Conservation (phyloP, 2,888 invertebrate species). For the Keiferia lycopersicella region DNA sequence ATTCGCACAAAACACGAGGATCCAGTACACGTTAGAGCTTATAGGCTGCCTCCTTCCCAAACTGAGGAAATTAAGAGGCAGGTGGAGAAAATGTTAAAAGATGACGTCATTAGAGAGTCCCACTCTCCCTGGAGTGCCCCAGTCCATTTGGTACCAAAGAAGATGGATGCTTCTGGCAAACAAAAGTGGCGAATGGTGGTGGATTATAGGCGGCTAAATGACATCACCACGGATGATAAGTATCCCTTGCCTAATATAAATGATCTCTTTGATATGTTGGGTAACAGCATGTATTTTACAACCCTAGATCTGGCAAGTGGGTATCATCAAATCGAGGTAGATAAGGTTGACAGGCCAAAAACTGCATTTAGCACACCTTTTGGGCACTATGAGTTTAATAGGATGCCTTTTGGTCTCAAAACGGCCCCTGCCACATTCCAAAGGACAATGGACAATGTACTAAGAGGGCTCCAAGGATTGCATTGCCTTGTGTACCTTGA, state of each 20-base stretch:
- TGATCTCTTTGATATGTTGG: constrained; percentile 7
- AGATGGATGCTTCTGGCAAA: constrained; percentile 33
- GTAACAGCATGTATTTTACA: constrained; percentile 30
- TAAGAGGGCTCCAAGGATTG: constrained; percentile 35
- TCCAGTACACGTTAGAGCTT: constrained; percentile 14
- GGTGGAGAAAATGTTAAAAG: constrained; percentile 33
- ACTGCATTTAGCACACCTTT: constrained; percentile 32
- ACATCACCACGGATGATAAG: constrained; percentile 29
- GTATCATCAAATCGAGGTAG: constrained; percentile 34
- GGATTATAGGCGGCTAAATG: constrained; percentile 48
- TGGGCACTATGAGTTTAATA: constrained; percentile 22
- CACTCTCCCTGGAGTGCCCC: constrained; percentile 39
- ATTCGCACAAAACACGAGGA: constrained; percentile 41
- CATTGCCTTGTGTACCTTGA: constrained; percentile 49
- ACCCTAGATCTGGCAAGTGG: constrained; percentile 32
- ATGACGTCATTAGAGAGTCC: constrained; percentile 17
- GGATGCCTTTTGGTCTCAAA: constrained; percentile 27
- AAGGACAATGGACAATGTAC: constrained; percentile 33
- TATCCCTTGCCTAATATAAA: constrained; percentile 6
- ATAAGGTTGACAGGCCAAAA: constrained; percentile 30
- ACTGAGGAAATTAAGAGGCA: constrained; percentile 18
- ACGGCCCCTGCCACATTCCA: constrained; percentile 39
- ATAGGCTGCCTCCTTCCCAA: constrained; percentile 19
- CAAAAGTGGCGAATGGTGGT: constrained; percentile 39
- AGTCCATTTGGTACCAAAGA: constrained; percentile 43